These are phyloP conservation scores for Cephus pygmeus DNA, from an alignment of 2,888 invertebrate species.

Conservation along the genomic window DNA sequence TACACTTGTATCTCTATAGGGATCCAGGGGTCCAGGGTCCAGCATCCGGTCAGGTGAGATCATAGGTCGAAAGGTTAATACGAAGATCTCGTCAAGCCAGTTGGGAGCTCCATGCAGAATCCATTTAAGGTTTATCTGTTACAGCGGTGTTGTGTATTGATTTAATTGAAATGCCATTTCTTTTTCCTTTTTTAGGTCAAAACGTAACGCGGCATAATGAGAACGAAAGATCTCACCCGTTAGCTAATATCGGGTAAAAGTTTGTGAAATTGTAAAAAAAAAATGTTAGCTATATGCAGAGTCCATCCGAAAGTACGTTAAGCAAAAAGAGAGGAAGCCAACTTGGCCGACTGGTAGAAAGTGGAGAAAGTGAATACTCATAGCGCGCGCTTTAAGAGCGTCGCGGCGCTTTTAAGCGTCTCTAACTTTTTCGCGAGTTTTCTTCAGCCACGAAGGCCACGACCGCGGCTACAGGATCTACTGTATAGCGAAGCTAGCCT, in stretches of 20 bases:
- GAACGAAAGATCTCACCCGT: not conserved
- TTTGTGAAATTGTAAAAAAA: not conserved
- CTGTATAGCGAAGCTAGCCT: conserved; percentile 45
- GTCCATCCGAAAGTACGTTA: not conserved
- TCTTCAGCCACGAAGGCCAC: not conserved
- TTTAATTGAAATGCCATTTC: not conserved
- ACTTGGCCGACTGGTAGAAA: not conserved
- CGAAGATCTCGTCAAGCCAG: conserved; percentile 43
- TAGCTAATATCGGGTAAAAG: not conserved
- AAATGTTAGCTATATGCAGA: not conserved
- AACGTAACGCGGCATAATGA: not conserved
- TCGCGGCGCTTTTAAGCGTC: not conserved
- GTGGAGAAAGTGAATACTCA: not conserved
- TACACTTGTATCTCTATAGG: conserved; percentile 6
- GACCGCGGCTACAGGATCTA: not conserved
- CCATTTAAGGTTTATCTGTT: not conserved
- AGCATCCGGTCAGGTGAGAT: conserved; percentile 50
- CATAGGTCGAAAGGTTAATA: conserved; percentile 48
- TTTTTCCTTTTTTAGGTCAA: not conserved
- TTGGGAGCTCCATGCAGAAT: conserved; percentile 12
- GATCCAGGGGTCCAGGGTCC: conserved; percentile 28
- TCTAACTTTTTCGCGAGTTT: not conserved
- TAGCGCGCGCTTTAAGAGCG: not conserved
- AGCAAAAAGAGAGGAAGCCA: not conserved
- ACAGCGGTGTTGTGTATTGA: not conserved